phyloP scores from a whole-genome alignment of 2,797 vertebrate species.

The Urophycis tenuis region DNA sequence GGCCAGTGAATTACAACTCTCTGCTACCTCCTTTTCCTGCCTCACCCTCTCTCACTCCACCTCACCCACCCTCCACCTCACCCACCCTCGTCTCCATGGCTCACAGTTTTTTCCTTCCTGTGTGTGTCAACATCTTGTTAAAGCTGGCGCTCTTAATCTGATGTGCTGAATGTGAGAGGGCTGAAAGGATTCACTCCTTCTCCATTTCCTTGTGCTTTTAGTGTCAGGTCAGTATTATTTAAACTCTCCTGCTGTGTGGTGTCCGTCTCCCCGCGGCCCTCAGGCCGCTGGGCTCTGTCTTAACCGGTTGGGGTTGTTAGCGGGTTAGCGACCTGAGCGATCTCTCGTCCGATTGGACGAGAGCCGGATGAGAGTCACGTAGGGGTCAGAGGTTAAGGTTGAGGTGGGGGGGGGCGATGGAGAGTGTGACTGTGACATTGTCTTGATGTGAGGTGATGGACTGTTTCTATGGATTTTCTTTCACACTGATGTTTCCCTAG shows the following conservation, averaged over 20 bases:
- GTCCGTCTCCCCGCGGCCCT: not conserved
- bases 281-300: not conserved
- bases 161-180: conserved; percentile 98
- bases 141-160: conserved; percentile 99
- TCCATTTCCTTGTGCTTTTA: conserved; percentile 95
- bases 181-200: conserved; percentile 95
- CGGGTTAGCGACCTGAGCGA: not conserved
- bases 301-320: not conserved
- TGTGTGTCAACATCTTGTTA: conserved; percentile 95
- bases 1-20: conserved; percentile 97
- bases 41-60: conserved; percentile 27
- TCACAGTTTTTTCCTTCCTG: conserved; percentile 78
- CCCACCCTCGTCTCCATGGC: conserved; percentile 66
- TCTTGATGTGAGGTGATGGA: not conserved
- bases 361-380: not conserved
- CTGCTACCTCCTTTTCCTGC: conserved; percentile 68
- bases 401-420: no score
- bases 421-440: not conserved
- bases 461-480: no score
- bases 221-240: conserved; percentile 99
- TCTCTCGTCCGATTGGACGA: not conserved
- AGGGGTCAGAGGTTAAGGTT: not conserved
- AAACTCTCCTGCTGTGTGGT: conserved; percentile 75
- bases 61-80: not conserved
- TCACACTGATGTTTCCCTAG: not conserved